phyloP scores from a whole-genome alignment of 2,113 vertebrate genomes.

The Dicerorhinus sumatrensis region DNA sequence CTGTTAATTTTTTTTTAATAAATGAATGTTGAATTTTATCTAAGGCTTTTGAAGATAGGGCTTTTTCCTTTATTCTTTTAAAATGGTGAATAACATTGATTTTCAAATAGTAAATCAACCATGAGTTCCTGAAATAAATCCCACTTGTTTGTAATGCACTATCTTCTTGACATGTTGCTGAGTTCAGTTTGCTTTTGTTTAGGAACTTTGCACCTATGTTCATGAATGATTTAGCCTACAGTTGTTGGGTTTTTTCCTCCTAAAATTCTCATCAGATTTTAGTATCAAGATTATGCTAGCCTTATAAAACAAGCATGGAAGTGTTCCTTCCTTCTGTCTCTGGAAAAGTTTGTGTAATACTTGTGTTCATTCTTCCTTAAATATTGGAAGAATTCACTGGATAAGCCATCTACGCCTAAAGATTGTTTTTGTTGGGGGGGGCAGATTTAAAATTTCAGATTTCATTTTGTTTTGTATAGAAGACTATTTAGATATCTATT shows the following conservation, averaged over 20 bases:
- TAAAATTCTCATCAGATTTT: neutral
- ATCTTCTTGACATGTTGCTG: neutral
- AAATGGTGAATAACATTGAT: neutral
- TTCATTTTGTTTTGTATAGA: neutral
- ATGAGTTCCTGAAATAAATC: neutral
- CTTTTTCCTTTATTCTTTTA: slow-evolving; percentile 27
- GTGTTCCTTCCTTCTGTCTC: neutral
- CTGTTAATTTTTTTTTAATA: neutral
- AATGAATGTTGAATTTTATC: neutral
- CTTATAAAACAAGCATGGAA: neutral
- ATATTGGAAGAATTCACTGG: neutral
- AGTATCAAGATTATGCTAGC: neutral
- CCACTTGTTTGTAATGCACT: neutral
- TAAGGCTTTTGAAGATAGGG: neutral
- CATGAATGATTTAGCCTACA: neutral
- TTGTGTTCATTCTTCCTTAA: neutral
- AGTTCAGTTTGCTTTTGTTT: neutral
- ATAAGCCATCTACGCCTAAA: neutral
- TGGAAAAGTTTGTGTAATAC: neutral
- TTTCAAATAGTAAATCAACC: neutral
- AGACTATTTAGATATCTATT: neutral
- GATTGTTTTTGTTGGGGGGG: neutral
- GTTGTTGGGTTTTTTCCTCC: neutral
- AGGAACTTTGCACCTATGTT: neutral
- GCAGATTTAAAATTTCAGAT: neutral